Percentiles rank a stretch among this genome's conserved stretches.
Evolutionary conservation across 2,888 invertebrate genomes (phyloP).

Genomic region (Andrena flavipes): DNA sequence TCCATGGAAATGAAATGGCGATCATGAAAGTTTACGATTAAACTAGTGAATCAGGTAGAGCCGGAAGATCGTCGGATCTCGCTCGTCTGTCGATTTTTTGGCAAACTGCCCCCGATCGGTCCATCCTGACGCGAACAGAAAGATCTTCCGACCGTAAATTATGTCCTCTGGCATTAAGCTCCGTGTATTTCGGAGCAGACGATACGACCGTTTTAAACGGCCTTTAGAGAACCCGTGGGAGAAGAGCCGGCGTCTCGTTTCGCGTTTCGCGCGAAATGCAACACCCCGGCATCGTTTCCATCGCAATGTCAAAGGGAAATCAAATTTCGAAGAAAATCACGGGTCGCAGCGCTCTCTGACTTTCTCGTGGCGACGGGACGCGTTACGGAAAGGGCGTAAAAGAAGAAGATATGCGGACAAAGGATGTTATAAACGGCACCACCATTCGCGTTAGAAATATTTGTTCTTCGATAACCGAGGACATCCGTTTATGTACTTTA

Average conservation of each 20-base stretch:
- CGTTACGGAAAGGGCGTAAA: too few species aligned
- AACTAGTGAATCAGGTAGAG: slow-evolving; percentile 17
- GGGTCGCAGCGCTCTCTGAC: background rate
- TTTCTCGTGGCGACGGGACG: background rate
- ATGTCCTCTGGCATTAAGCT: slow-evolving; percentile 56
- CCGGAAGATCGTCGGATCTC: slow-evolving; percentile 25
- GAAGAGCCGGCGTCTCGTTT: slow-evolving; percentile 39
- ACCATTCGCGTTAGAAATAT: too few species aligned
- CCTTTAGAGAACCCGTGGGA: slow-evolving; percentile 62
- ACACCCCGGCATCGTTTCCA: slow-evolving; percentile 6
- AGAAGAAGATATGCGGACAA: too few species aligned
- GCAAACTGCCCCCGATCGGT: slow-evolving; percentile 47
- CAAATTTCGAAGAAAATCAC: background rate
- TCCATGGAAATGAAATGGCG: background rate
- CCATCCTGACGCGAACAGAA: slow-evolving; percentile 41
- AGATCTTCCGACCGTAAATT: slow-evolving; percentile 55
- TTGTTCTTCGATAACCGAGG: too few species aligned
- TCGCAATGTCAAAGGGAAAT: background rate
- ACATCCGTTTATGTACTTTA: too few species aligned
- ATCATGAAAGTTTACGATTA: background rate
- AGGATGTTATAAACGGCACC: too few species aligned
- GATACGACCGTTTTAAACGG: slow-evolving; percentile 64
- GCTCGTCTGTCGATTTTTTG: slow-evolving; percentile 53
- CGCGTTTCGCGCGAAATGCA: slow-evolving; percentile 12
- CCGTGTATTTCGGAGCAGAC: slow-evolving; percentile 60